Conservation (phyloP, 1,140 invertebrate genomes). For the Lerema accius region DNA sequence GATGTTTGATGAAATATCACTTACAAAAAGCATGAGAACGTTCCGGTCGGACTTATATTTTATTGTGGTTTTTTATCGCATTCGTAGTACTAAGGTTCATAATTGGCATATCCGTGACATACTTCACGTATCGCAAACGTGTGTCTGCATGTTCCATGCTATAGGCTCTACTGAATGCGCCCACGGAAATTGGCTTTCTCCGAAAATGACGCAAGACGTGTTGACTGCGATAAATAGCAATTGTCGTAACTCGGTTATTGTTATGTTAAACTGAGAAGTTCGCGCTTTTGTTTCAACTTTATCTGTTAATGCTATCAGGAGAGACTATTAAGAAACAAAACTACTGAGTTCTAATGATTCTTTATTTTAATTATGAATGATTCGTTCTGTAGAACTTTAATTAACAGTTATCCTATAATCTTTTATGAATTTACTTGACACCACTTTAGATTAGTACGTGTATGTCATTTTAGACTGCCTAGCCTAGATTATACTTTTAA, state of each 20-base stretch:
- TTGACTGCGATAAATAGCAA: conserved; percentile 1
- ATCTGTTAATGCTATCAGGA: no score
- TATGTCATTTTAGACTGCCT: no score
- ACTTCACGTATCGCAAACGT: not conserved
- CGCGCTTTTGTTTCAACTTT: conserved; percentile 3
- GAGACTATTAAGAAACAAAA: no score
- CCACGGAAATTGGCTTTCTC: conserved; percentile 9
- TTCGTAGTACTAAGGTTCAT: not conserved
- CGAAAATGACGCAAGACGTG: conserved; percentile 7
- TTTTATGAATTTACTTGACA: no score
- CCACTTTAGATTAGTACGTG: no score
- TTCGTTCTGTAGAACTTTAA: no score
- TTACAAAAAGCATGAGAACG: conserved; percentile 2
- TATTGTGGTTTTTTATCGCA: not conserved
- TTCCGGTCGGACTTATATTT: conserved; percentile 6
- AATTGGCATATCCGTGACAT: conserved; percentile 6
- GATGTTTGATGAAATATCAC: not conserved
- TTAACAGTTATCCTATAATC: no score
- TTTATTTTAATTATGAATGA: no score
- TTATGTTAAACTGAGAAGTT: conserved; percentile 14
- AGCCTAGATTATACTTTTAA: no score
- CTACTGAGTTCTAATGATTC: no score
- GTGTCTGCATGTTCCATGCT: not conserved
- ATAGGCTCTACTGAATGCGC: not conserved
- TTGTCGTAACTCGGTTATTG: conserved; percentile 17